Evolutionary conservation across 2,113 vertebrate genomes (phyloP).

Genomic region (Rallus limicola): DNA sequence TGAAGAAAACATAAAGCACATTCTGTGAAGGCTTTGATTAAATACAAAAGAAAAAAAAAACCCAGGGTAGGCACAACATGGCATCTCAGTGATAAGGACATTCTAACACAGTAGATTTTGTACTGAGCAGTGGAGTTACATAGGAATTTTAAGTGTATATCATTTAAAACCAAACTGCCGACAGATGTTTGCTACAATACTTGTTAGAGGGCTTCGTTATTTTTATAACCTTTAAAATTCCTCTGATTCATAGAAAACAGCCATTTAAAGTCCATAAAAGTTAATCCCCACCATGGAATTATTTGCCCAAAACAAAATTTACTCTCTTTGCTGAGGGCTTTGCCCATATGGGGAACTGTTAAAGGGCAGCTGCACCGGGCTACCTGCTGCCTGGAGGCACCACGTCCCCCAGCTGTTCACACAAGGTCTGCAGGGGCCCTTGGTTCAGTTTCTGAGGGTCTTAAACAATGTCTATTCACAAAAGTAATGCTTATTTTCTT

Average conservation of each 20-base stretch:
- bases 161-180: neutral
- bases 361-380: neutral
- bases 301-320: constrained; percentile 31
- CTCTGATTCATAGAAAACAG: constrained; percentile 52
- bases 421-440: neutral
- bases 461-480: neutral
- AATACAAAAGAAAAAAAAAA: neutral
- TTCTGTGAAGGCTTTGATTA: constrained; percentile 1
- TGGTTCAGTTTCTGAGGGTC: neutral
- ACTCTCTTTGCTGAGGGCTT: neutral
- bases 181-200: constrained; percentile 51
- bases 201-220: constrained; percentile 49
- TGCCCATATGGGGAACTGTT: neutral
- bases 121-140: neutral
- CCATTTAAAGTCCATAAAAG: constrained; percentile 58
- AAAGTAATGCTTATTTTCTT: neutral
- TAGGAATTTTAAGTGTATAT: constrained; percentile 36
- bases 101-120: neutral
- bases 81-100: neutral
- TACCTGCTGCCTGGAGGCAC: constrained; percentile 17
- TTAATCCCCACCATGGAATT: neutral
- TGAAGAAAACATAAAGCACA: neutral
- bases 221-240: constrained; percentile 69
- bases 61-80: neutral
- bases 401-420: neutral